Base-by-base conservation (phyloP, 2,888 invertebrate species). In the Diploptera punctata region DNA sequence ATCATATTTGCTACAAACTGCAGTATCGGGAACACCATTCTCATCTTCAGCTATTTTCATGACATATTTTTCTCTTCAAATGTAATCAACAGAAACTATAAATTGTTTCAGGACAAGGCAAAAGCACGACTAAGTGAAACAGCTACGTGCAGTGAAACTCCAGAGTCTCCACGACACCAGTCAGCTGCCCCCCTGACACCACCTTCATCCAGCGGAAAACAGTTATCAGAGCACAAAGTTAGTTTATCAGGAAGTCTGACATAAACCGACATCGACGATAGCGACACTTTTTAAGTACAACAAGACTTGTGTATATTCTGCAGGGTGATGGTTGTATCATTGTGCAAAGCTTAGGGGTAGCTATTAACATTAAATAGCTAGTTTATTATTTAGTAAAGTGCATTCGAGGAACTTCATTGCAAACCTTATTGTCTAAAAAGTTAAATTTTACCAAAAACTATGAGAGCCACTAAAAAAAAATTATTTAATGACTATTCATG, bases 131-230 rank as follows among this genome's bases (percentile, higher is more conserved):
- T 47, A 26, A 60, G 16, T 9, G 26, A 60, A 24, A n/a, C 33
- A 5, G 10, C 49, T 5, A 43, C 19, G 38, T 47, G 44, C 13
- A 60, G 52, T n/a, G 70, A 70, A 61, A 43, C 29, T 57, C 26
- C 57, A n/a, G 16, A 16, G 49, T 62, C 29, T 43, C 49, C 73
- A 47, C 54, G n/a, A 47, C 70, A 26, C 29, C 65, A 47, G 31
- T 29, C 71, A n/a, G 57, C 74, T 19, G 73, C 67, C n/a, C 49
- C 75, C 9, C 72, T 76, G 16, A 76, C 76, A 5, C 76, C 75
- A 43, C 76, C 76, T 16, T 71, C 76, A 9, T 73, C 73, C 67
- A 72, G 72, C 38, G 65, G 72, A 33, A 76, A 73, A 26, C 67
- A 61, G 19, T 31, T 61, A 19, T 67, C 69, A 52, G 70, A 73